Base-by-base conservation (phyloP, 2,113 vertebrate genomes). In the Melanerpes formicivorus region DNA sequence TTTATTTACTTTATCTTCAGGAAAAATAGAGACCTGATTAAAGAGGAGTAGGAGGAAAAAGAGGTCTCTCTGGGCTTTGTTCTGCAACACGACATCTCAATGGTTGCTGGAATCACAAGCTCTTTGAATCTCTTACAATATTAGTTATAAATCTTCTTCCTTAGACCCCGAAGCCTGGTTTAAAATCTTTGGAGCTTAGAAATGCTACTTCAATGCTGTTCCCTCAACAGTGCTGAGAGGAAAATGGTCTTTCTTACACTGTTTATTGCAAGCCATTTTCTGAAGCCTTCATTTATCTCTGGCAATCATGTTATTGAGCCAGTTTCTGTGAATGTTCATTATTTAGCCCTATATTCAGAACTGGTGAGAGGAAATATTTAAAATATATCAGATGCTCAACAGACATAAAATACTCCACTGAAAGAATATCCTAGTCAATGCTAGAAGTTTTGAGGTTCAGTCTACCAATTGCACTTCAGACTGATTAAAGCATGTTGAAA, bases 1-100 rank as follows among this genome's bases (percentile, higher is more conserved):
- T 93, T 91, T 89, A 85, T 94, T 92, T 96, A 93, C 15, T 80
- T 88, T 84, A 40, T 84, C 84, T 88, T 88, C 77, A 37, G 80
- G 78, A 87, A 90, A 88, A 90, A 34, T 40, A 62, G 32, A 74
- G 65, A 59, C 42, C 67, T 91, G 72, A 95, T 91, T 96, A 93
- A 97, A 70, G 46, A 88, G 78, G 55, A 92, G 5, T 25, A 54
- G 21, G 40, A 75, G 42, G 42, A 44, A 93, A 56, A 27, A 79
- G 76, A 77, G 42, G 70, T 69, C 74, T 93, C 87, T 86, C 54
- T 73, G 32, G 75, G 44, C n/a, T 76, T 65, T 48, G 18, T 85
- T 95, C 50, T 93, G 64, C 55, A 87, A 37, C 67, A 56, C 34
- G 74, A 65, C 9, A 8, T 71, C 30, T 90, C 52, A 23, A 11